Conservation (phyloP, 2,797 vertebrate species). For the Syngnathus acus region DNA sequence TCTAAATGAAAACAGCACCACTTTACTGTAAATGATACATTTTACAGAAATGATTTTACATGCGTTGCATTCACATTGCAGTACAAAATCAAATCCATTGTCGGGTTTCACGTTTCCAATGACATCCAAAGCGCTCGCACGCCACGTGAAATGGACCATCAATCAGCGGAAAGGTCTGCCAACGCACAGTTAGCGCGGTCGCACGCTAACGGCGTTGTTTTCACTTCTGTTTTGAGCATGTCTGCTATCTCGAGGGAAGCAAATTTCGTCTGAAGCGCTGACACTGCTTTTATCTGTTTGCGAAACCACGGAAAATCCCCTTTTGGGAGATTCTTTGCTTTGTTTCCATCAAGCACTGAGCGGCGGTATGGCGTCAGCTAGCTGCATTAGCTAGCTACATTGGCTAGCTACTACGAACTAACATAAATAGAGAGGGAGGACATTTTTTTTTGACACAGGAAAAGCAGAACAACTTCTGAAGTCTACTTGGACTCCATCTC, state of each 20-base stretch:
- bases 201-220: not conserved
- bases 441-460: too few species aligned
- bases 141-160: conserved; percentile 5
- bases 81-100: not conserved
- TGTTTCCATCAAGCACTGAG: not conserved
- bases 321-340: not conserved
- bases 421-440: too few species aligned
- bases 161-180: not conserved
- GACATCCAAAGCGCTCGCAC: not conserved
- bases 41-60: not conserved
- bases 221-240: not conserved
- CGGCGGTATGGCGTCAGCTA: too few species aligned
- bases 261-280: not conserved
- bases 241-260: not conserved
- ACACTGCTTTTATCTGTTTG: not conserved
- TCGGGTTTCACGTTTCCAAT: not conserved
- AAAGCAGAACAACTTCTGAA: too few species aligned
- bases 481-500: not conserved
- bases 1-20: not conserved
- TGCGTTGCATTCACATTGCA: not conserved
- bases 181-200: not conserved
- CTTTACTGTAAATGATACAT: not conserved
- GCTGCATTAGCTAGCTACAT: not conserved
- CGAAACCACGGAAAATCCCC: not conserved
- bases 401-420: not conserved